Percentiles rank a stretch among this genome's conserved stretches.
These are phyloP conservation scores for Amblyteles armatorius DNA, from an alignment of 2,888 invertebrate species.

Conservation along the genomic window DNA sequence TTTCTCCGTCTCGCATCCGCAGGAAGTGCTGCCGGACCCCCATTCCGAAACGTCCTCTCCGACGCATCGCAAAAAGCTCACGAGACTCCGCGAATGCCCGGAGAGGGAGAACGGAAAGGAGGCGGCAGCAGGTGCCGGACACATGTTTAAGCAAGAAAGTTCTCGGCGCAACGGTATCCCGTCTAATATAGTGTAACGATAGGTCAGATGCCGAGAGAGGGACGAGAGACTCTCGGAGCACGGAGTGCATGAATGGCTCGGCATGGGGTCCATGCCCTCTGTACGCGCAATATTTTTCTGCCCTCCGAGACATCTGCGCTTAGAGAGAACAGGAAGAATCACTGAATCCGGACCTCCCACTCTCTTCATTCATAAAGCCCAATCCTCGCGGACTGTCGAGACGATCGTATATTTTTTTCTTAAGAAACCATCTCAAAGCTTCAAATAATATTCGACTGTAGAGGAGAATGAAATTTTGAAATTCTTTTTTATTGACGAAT, in stretches of 20 bases:
- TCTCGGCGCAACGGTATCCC: constrained; percentile 58
- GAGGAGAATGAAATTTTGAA: no score
- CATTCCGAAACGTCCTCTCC: constrained; percentile 56
- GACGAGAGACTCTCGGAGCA: constrained; percentile 50
- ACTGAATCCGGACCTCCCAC: constrained; percentile 37
- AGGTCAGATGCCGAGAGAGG: constrained; percentile 57
- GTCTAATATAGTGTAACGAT: constrained; percentile 56
- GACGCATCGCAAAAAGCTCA: constrained; percentile 60
- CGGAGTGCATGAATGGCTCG: constrained; percentile 77
- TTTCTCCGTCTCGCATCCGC: constrained; percentile 53
- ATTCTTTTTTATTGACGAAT: no score
- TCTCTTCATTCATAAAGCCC: constrained; percentile 48
- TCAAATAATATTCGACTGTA: no score
- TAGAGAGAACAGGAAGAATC: constrained; percentile 45
- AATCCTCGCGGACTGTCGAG: background rate
- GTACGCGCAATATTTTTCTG: constrained; percentile 74
- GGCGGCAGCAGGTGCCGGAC: constrained; percentile 76
- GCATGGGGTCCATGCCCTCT: constrained; percentile 77
- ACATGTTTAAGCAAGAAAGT: constrained; percentile 75
- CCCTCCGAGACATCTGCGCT: constrained; percentile 48
- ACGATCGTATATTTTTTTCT: background rate
- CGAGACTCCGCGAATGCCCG: constrained; percentile 14
- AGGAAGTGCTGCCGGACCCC: constrained; percentile 60
- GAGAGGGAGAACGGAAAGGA: constrained; percentile 33
- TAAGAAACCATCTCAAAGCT: no score